Base-by-base conservation (phyloP, 2,113 vertebrate genomes). In the Ceratotherium simum region DNA sequence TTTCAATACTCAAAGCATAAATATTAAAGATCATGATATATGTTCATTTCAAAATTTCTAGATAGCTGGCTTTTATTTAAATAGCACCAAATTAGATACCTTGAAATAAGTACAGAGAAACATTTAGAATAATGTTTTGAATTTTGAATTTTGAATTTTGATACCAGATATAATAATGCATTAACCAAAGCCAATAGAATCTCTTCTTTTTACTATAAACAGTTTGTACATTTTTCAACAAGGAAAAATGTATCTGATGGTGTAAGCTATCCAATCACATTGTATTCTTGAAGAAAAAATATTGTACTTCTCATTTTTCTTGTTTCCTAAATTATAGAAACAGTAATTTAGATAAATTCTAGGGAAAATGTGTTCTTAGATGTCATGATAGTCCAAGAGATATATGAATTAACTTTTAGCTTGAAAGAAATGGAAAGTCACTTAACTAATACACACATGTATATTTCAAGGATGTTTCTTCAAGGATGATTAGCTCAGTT, bases 31-130 rank as follows among this genome's bases (percentile, higher is more conserved):
- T 1, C 17, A 80, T 72, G 31, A 64, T 3, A 48, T 10, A 48
- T 51, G 92, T 46, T 54, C 14, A 36, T 54, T 85, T 84, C 5
- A 76, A 78, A 70, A 46, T 89, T 91, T 93, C 23, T 72, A 14
- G 85, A 36, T 85, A 54, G 8, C 13, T 93, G 54, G 42, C 3
- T 69, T 90, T 91, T 91, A 96, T 86, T 97, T 91, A 84, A 93
- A 58, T 73, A 58, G 5, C 16, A 31, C 31, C 87, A 88, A 91
- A 46, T 70, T 91, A 42, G 21, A 65, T n/a, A 60, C 2, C 6
- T 78, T 91, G 84, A 96, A 88, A 78, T 86, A 76, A 27, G 6
- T 70, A 73, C 2, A 81, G 4, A 85, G 54, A 58, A 79, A 58
- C 2, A 82, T 42, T 89, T 97, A 89, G 72, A 81, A 82, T 42